phyloP scores from a whole-genome alignment of 2,113 vertebrate genomes.

The Hystrix brachyura region DNA sequence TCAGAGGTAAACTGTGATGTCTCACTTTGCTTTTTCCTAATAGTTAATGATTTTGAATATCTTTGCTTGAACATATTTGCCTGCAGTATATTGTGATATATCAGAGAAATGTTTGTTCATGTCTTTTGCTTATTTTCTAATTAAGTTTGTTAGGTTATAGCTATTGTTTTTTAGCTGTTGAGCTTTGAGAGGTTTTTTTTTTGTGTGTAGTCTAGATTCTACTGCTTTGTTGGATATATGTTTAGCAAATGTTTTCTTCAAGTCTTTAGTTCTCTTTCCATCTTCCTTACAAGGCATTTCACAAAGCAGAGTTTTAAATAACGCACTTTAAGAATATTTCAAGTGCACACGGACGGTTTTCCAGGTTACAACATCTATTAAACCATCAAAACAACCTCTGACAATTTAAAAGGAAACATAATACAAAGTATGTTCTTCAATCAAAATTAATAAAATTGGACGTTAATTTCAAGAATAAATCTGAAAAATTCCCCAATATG shows the following conservation, averaged over 20 bases:
- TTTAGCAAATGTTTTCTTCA: not conserved
- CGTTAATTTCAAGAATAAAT: not conserved
- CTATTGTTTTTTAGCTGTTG: not conserved
- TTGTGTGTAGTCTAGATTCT: not conserved
- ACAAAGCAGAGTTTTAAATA: not conserved
- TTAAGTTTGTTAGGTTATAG: not conserved
- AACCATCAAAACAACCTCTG: not conserved
- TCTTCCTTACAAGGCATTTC: not conserved
- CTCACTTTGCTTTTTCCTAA: not conserved
- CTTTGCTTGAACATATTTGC: not conserved
- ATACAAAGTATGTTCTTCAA: not conserved
- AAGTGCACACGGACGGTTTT: not conserved
- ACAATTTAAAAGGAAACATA: not conserved
- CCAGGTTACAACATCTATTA: not conserved
- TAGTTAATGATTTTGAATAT: too few relatives aligned
- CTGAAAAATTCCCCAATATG: not conserved
- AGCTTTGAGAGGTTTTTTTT: not conserved
- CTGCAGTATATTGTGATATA: not conserved
- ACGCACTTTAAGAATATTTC: not conserved
- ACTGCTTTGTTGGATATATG: not conserved
- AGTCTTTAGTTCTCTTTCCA: not conserved
- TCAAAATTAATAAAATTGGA: not conserved
- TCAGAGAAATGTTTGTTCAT: not conserved
- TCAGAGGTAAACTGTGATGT: not conserved
- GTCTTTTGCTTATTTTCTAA: constrained; percentile 8